phyloP scores from a whole-genome alignment of 2,113 vertebrate species.

The Chloebia gouldiae region DNA sequence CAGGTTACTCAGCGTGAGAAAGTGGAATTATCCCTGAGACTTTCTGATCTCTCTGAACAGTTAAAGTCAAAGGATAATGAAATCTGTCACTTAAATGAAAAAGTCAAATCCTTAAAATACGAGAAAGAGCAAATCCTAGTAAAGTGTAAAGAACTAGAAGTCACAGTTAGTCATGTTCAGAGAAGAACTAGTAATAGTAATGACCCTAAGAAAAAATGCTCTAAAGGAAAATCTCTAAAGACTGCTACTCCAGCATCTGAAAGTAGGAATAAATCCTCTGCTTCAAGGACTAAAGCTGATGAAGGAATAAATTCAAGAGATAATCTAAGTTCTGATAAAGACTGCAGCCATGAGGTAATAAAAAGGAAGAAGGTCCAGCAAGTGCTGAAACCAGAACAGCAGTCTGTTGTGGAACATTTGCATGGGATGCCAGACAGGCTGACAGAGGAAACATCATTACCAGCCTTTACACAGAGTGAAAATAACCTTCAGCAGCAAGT shows the following conservation, averaged over 20 bases:
- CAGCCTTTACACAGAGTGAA: constrained; percentile 46
- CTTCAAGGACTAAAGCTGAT: constrained; percentile 51
- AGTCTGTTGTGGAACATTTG: constrained; percentile 17
- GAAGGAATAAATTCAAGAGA: constrained; percentile 60
- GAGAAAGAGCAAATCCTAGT: constrained; percentile 71
- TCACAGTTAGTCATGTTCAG: constrained; percentile 29
- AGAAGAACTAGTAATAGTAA: neutral
- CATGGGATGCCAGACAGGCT: constrained; percentile 47
- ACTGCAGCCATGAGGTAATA: constrained; percentile 27
- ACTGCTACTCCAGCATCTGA: neutral
- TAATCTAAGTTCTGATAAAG: constrained; percentile 59
- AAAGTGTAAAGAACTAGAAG: constrained; percentile 71
- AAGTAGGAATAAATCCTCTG: neutral
- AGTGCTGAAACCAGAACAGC: constrained; percentile 47
- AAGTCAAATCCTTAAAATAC: constrained; percentile 72
- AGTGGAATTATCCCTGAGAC: constrained; percentile 74
- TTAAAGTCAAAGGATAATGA: constrained; percentile 74
- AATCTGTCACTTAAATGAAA: constrained; percentile 74
- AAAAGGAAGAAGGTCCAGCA: constrained; percentile 63
- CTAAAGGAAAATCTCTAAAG: constrained; percentile 5
- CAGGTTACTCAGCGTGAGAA: constrained; percentile 83
- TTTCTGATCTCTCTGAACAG: constrained; percentile 80
- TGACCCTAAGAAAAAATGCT: neutral
- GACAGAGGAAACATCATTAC: constrained; percentile 41
- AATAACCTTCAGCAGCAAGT: constrained; percentile 77